These are phyloP conservation scores for Myotis daubentonii DNA, from an alignment of 2,797 vertebrate species.

Conservation along the genomic window DNA sequence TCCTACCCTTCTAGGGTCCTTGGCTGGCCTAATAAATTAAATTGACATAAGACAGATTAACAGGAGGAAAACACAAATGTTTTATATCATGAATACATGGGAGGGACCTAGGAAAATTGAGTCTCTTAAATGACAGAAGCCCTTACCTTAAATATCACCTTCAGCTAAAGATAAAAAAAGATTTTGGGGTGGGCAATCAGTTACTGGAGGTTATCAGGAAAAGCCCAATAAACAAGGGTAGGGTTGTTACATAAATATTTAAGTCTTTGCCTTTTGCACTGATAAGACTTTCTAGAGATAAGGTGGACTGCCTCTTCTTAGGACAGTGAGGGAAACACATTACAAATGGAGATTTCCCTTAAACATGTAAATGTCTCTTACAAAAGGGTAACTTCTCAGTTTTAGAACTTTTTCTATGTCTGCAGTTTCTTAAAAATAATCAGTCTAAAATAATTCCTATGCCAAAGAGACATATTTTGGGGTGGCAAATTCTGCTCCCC, in stretches of 20 bases:
- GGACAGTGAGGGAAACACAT: not conserved
- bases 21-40: not conserved
- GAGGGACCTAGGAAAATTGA: not conserved
- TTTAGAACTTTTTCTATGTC: not conserved
- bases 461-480: not conserved
- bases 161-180: not conserved
- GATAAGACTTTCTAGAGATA: not conserved
- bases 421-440: not conserved
- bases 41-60: not conserved
- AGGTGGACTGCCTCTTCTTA: not conserved
- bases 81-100: not conserved
- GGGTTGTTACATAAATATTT: not conserved
- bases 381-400: not conserved
- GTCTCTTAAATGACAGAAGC: not conserved
- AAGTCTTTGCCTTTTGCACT: not conserved
- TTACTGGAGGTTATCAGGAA: not conserved
- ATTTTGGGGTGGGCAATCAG: not conserved
- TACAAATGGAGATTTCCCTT: not conserved
- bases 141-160: not conserved
- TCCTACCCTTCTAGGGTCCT: not conserved
- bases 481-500: not conserved
- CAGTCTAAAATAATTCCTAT: not conserved
- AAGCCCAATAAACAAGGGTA: not conserved
- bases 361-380: not conserved
- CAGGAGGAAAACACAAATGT: not conserved